A percentile compares a stretch with the other conserved stretches of the same genome.
Evolutionary conservation across 2,113 vertebrate genomes (phyloP).

Genomic region (Gambusia holbrooki): DNA sequence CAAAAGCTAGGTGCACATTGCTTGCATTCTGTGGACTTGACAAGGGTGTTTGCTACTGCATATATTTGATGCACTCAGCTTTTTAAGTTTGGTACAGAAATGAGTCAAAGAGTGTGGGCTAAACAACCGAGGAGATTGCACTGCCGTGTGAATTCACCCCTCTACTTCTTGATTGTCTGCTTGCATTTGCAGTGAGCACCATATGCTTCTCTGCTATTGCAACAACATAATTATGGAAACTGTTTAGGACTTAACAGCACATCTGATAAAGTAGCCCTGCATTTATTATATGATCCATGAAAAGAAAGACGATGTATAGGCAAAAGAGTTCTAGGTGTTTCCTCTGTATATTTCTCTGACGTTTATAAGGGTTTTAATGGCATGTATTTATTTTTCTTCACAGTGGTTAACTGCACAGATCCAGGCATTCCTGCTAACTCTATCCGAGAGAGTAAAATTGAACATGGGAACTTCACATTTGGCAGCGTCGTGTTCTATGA

Average conservation of each 20-base stretch:
- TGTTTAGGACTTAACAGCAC: constrained; percentile 2
- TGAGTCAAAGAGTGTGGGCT: neutral
- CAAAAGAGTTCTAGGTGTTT: constrained; percentile 1
- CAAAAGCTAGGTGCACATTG: too few species aligned
- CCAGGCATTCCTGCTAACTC: constrained; percentile 96
- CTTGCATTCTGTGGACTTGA: too few species aligned
- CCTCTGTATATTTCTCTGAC: neutral
- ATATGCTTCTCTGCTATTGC: neutral
- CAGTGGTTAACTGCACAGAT: constrained; percentile 97
- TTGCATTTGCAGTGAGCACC: neutral
- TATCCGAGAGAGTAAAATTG: constrained; percentile 97
- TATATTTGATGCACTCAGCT: too few species aligned
- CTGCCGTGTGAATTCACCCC: neutral
- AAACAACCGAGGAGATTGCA: neutral
- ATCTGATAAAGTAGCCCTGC: neutral
- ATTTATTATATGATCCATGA: constrained; percentile 1
- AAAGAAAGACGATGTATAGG: neutral
- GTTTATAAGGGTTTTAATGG: neutral
- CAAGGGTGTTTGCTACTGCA: too few species aligned
- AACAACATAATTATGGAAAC: neutral
- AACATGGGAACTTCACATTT: constrained; percentile 96
- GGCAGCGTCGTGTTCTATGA: constrained; percentile 97
- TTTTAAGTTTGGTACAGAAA: neutral
- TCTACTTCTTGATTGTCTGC: neutral
- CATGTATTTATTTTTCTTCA: constrained; percentile 3